phyloP scores from a whole-genome alignment of 2,113 vertebrate genomes.

The Syrrhaptes paradoxus region DNA sequence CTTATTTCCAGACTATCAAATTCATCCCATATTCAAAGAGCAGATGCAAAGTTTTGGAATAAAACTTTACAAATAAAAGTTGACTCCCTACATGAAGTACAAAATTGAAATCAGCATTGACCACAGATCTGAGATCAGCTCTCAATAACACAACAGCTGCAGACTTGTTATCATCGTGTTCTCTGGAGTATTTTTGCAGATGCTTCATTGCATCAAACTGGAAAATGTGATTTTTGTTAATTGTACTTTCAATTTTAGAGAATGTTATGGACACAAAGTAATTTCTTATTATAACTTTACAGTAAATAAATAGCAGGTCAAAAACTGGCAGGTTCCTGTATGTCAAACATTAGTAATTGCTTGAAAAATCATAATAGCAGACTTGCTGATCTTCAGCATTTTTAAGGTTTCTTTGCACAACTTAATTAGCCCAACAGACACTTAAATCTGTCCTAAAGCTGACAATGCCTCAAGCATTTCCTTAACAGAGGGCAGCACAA shows the following conservation, averaged over 20 bases:
- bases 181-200: constrained; percentile 40
- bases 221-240: constrained; percentile 50
- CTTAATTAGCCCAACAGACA: constrained; percentile 2
- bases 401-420: constrained; percentile 14
- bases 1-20: neutral
- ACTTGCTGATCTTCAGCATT: neutral
- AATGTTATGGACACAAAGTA: neutral
- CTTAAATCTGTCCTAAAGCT: constrained; percentile 33
- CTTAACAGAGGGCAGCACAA: neutral
- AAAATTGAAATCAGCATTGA: neutral
- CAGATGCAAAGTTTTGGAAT: neutral
- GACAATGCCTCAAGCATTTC: constrained; percentile 27
- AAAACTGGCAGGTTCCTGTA: neutral
- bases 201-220: constrained; percentile 12
- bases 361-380: neutral
- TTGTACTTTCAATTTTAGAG: constrained; percentile 11
- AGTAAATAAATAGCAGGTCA: constrained; percentile 9
- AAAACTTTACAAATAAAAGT: neutral
- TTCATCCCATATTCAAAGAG: neutral
- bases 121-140: constrained; percentile 4
- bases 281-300: constrained; percentile 24
- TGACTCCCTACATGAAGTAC: neutral
- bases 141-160: constrained; percentile 14
- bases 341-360: neutral
- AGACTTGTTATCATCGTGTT: neutral